These are phyloP conservation scores for Scolopax mira DNA, from an alignment of 2,113 vertebrate genomes.

Conservation along the genomic window DNA sequence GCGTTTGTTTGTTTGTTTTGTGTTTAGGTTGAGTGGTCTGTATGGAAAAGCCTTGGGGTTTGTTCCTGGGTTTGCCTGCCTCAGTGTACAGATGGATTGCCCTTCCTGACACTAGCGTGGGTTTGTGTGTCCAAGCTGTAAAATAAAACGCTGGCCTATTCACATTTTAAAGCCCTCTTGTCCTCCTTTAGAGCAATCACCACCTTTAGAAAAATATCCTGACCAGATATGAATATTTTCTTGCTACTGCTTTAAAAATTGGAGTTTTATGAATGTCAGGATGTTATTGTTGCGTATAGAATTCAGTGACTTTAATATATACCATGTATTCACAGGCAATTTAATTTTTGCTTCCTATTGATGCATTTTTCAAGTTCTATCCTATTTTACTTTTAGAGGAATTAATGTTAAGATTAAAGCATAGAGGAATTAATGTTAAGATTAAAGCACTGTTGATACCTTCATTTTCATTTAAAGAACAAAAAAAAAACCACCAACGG, in stretches of 20 bases:
- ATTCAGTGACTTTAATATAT: not conserved
- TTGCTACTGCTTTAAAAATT: not conserved
- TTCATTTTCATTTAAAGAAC: not conserved
- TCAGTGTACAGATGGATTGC: conserved; percentile 47
- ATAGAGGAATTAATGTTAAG: conserved; percentile 7
- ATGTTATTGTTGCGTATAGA: not conserved
- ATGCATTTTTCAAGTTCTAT: conserved; percentile 3
- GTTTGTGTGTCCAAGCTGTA: conserved; percentile 50
- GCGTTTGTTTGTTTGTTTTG: not conserved
- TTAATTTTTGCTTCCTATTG: conserved; percentile 19
- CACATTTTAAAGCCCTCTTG: conserved; percentile 64
- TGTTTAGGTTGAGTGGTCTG: conserved; percentile 31
- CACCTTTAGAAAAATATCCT: conserved; percentile 40
- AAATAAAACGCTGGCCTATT: conserved; percentile 63
- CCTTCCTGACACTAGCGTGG: conserved; percentile 39
- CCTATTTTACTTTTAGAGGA: conserved; percentile 1
- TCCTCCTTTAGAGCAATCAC: conserved; percentile 44
- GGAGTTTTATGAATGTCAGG: not conserved
- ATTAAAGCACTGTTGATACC: conserved; percentile 13
- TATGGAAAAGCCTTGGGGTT: conserved; percentile 41
- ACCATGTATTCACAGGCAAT: not conserved
- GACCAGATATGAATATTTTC: not conserved
- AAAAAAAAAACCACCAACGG: not conserved
- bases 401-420: conserved; percentile 10
- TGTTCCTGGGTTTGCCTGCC: conserved; percentile 16